Percentiles rank a stretch among this genome's conserved stretches.
Evolutionary conservation across 2,888 invertebrate genomes (phyloP).

Genomic region (Noctuana brunneofusca): DNA sequence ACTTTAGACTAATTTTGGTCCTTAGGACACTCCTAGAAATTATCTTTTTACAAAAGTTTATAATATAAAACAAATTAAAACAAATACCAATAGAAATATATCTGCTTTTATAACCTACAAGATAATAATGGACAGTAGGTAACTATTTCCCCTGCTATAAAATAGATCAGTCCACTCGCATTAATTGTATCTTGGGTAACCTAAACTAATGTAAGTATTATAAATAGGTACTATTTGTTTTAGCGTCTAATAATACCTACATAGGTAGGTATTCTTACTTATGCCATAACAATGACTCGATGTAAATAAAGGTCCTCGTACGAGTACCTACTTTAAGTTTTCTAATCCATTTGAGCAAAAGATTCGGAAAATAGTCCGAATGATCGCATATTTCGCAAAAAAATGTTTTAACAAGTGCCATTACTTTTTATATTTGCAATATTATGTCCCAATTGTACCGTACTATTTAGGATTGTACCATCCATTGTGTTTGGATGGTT

Average conservation of each 20-base stretch:
- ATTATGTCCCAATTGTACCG: constrained; percentile 20
- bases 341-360: constrained; percentile 1
- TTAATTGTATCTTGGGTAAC: too few species aligned
- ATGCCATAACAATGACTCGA: background rate
- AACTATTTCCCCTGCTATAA: too few species aligned
- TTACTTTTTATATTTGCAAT: constrained; percentile 15
- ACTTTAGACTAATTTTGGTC: background rate
- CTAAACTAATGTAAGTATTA: too few species aligned
- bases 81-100: too few species aligned
- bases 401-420: constrained; percentile 23
- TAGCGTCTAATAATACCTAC: background rate
- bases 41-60: too few species aligned
- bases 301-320: background rate
- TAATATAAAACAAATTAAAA: too few species aligned
- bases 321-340: too few species aligned
- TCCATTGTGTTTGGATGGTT: constrained; percentile 21
- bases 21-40: background rate
- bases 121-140: too few species aligned
- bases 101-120: too few species aligned
- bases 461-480: constrained; percentile 17
- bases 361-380: background rate
- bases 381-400: constrained; percentile 1
- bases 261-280: background rate
- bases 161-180: too few species aligned
- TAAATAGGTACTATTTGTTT: background rate